Evolutionary conservation across 2,797 vertebrate species (phyloP).

Genomic region (Crenuchus spilurus): DNA sequence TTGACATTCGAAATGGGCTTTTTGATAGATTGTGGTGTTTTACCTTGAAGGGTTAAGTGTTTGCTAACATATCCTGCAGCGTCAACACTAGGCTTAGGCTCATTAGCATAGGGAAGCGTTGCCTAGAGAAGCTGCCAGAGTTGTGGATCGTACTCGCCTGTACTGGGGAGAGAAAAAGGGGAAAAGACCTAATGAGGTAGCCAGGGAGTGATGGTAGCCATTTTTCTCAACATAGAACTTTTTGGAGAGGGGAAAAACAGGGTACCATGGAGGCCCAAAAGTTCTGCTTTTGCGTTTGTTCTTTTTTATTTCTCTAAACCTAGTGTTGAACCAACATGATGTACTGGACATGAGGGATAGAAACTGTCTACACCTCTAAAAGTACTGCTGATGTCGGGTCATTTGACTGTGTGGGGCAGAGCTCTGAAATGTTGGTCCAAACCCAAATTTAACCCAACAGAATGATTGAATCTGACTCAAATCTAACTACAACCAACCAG

Average conservation of each 20-base stretch:
- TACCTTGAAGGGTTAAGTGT: constrained; percentile 68
- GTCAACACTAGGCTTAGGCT: constrained; percentile 72
- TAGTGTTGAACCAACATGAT: neutral
- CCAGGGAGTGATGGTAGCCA: constrained; percentile 51
- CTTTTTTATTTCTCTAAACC: neutral
- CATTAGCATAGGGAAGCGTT: constrained; percentile 72
- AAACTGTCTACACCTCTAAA: neutral
- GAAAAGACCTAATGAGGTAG: constrained; percentile 50
- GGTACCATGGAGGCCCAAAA: constrained; percentile 36
- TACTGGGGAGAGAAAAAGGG: constrained; percentile 41
- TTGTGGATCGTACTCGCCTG: constrained; percentile 53
- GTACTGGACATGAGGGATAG: neutral
- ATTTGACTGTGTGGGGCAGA: neutral
- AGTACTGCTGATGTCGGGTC: constrained; percentile 4
- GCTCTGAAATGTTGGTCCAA: neutral
- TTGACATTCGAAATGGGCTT: constrained; percentile 63
- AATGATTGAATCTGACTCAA: neutral
- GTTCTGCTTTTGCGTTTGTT: constrained; percentile 13
- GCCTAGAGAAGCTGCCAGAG: constrained; percentile 66
- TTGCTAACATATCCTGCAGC: constrained; percentile 72
- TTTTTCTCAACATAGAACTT: constrained; percentile 29
- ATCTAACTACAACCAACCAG: neutral
- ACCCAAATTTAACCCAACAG: neutral
- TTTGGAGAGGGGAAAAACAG: constrained; percentile 8
- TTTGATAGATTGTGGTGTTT: constrained; percentile 62